A percentile compares a stretch with the other conserved stretches of the same genome.
Conservation (phyloP, 2,113 vertebrate genomes). For the Psittacara wagleri region DNA sequence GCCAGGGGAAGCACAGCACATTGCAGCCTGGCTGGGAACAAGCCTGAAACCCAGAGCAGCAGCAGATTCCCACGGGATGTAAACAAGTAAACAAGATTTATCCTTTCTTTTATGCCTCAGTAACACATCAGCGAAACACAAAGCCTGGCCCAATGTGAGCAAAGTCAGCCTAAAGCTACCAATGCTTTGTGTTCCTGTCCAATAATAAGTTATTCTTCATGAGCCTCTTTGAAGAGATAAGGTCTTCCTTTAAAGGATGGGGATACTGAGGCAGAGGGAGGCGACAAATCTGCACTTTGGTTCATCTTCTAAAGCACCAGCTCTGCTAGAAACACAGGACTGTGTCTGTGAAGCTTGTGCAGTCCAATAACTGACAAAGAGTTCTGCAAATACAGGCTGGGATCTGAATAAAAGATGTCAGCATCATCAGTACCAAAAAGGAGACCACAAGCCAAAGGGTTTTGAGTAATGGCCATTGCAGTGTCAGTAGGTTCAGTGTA, state of each 20-base stretch:
- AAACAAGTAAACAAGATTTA: constrained; percentile 59
- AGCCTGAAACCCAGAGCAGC: neutral
- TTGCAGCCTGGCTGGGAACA: neutral
- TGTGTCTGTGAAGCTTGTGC: neutral
- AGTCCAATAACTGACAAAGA: neutral
- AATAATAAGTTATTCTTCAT: neutral
- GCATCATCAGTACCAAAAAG: neutral
- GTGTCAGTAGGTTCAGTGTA: fast-evolving
- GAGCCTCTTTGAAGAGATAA: neutral
- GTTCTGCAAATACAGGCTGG: neutral
- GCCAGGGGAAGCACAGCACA: neutral
- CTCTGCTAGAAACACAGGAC: neutral
- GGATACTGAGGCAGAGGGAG: neutral
- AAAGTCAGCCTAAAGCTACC: neutral
- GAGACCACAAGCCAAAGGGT: neutral
- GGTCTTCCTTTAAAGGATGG: neutral
- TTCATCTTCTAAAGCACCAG: neutral
- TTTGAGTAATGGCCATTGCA: fast-evolving
- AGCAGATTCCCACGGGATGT: constrained; percentile 16
- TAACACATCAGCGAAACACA: neutral
- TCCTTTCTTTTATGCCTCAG: neutral
- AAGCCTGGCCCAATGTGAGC: neutral
- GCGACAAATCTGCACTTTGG: neutral
- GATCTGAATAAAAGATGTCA: neutral
- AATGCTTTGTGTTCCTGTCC: neutral